A percentile compares a stretch with the other conserved stretches of the same genome.
Conservation (phyloP, 2,888 invertebrate species). For the Drosophila kuntzei region DNA sequence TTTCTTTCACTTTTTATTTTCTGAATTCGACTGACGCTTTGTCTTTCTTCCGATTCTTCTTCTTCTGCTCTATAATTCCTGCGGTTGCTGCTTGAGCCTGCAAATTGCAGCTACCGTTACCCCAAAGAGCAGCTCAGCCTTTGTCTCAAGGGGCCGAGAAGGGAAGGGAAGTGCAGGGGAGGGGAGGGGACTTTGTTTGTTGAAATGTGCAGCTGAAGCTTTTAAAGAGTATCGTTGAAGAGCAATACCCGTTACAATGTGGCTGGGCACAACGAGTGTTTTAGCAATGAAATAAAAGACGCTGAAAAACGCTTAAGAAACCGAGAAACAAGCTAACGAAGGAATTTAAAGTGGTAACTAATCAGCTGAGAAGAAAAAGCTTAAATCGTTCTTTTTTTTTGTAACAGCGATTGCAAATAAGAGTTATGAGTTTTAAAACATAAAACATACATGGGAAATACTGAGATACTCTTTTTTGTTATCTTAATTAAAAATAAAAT, state of each 20-base stretch:
- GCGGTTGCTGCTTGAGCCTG: slow-evolving; percentile 39
- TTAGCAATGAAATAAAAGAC: slow-evolving; percentile 21
- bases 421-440: neutral
- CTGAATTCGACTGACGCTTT: slow-evolving; percentile 44
- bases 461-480: no score
- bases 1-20: slow-evolving; percentile 34
- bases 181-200: slow-evolving; percentile 15
- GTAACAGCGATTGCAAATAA: neutral
- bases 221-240: slow-evolving; percentile 33
- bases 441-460: no score
- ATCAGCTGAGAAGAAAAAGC: slow-evolving; percentile 21
- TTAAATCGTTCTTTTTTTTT: neutral
- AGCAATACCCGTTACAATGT: slow-evolving; percentile 39
- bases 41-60: no score
- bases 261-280: slow-evolving; percentile 11
- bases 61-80: slow-evolving; percentile 51
- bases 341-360: slow-evolving; percentile 18
- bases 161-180: neutral
- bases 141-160: slow-evolving; percentile 18
- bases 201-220: slow-evolving; percentile 50
- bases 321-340: slow-evolving; percentile 10
- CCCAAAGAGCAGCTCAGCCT: slow-evolving; percentile 35
- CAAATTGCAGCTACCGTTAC: slow-evolving; percentile 41
- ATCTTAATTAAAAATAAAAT: no score
- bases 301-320: slow-evolving; percentile 20